Evolutionary conservation across 1,140 invertebrate genomes (phyloP), one percentile per base, ranked within the genome.

Genomic region (Neodiprion pinetum): DNA sequence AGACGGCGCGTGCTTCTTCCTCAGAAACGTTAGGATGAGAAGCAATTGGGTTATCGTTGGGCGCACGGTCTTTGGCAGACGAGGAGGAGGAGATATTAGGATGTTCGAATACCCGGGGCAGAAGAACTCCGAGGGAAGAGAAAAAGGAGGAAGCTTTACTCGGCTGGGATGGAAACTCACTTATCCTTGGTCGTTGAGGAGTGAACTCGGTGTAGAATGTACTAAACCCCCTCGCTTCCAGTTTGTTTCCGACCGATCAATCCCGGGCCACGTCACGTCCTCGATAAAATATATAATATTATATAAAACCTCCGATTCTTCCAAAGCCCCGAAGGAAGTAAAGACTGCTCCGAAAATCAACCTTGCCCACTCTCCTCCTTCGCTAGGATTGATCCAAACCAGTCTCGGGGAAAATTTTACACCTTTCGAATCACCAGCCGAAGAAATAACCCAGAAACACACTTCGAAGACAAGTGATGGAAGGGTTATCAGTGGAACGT

Each of bases 221-320:
- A 61, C 53, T 9, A 11, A 61, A 61, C 4, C 53, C 53, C n/a
- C 53, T 17, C 11, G n/a, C 53, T 17, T 61, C 53, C 53, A 61
- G n/a, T 17, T 61, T 61, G 11, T 14, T 61, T 61, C n/a, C 53
- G n/a, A 61, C 53, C 53, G 53, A 61, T 61, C 53, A 61, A 61
- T 61, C 53, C 28, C 53, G 53, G n/a, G 53, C 53, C n/a, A 17
- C 53, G 53, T 61, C 53, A 61, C 53, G 53, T 61, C n/a, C 53
- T 8, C n/a, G 11, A 61, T 61, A 61, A 61, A 61, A 61, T 61
- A 61, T 61, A 61, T 14, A 61, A 61, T 61, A 61, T 61, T 61
- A 61, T 61, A 61, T 61, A 7, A 7, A 61, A 61, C 9, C 28
- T 61, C 53, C 53, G 53, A 61, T 12, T 61, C 53, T 40, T 40